These are phyloP conservation scores for Anguilla megastoma DNA, from an alignment of 2,797 vertebrate genomes.

Conservation along the genomic window DNA sequence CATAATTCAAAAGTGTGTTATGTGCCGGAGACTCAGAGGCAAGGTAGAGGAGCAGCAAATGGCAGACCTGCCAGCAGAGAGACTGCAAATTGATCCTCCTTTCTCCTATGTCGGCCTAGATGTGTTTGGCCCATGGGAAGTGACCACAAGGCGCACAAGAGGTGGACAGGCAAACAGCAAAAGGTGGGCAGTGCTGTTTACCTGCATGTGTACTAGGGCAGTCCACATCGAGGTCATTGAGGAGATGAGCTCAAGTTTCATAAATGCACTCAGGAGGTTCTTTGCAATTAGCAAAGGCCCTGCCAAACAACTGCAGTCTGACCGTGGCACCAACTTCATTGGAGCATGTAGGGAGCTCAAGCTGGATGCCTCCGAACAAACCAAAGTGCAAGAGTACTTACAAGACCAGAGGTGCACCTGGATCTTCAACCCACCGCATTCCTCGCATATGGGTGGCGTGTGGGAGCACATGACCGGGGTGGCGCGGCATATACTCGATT, in stretches of 20 bases:
- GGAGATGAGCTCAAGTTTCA: conserved; percentile 29
- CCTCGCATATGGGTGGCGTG: background rate
- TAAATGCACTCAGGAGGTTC: conserved; percentile 37
- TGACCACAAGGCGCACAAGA: conserved; percentile 28
- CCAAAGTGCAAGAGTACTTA: conserved; percentile 10
- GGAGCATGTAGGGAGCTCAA: conserved; percentile 12
- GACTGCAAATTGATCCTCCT: conserved; percentile 21
- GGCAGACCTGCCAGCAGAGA: conserved; percentile 29
- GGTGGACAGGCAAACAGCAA: background rate
- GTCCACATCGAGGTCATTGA: conserved; percentile 37
- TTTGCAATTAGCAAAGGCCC: conserved; percentile 29
- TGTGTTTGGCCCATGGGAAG: conserved; percentile 36
- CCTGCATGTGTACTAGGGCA: conserved; percentile 22
- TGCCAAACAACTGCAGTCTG: conserved; percentile 17
- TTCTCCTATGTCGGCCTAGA: conserved; percentile 39
- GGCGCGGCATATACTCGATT: background rate
- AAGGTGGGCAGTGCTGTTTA: conserved; percentile 23
- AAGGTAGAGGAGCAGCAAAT: conserved; percentile 30
- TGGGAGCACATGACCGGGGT: conserved; percentile 4
- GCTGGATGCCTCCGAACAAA: background rate
- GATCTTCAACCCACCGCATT: background rate
- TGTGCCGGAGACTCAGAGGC: conserved; percentile 11
- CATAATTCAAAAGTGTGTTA: conserved; percentile 19
- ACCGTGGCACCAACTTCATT: conserved; percentile 33
- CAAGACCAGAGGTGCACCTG: background rate